Base-by-base conservation (phyloP, 2,113 vertebrate species). In the Scopus umbretta region DNA sequence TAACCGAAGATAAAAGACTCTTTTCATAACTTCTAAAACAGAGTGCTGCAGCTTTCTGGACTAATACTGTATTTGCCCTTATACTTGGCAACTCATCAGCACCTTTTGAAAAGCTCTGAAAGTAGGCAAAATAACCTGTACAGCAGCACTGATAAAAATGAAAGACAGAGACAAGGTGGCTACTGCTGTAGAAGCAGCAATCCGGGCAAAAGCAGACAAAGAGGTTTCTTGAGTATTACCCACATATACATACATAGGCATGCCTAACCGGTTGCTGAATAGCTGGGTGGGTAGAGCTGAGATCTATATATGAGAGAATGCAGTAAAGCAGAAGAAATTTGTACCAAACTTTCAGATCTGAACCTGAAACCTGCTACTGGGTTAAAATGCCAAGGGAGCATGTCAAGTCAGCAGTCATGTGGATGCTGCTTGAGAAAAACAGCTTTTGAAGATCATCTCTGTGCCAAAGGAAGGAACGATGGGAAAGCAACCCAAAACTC, bases 1-100 rank as follows among this genome's bases (percentile, higher is more conserved):
- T 84, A 94, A 89, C 30, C 42, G 80, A 86, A 91, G 91, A 81
- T 30, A 93, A 88, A 93, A 79, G 70, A 45, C 49, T 86, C 63
- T 56, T 63, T 80, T 81, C 29, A 13, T 34, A 94, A 86, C 66
- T 66, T 42, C 53, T 76, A 47, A 70, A 95, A 71, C 58, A 88
- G 88, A 88, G 88, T 56, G 55, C 40, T 95, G 78, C 68, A 96
- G 63, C 16, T 92, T 89, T 90, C 82, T 75, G 43, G 82, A 86
- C 59, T 30, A 91, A 32, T 58, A 80, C 62, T 45, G 19, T 38
- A 58, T 59, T 67, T 88, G 38, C 74, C 66, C 43, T 87, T 53
- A 29, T 4, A 92, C 63, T 38, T 86, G 50, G 67, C 25, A 94
- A 83, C 49, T 66, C 50, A 38, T 5, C 10, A 5, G 49, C 42